Base-by-base conservation (phyloP, 2,113 vertebrate species). In the Halcyon malimbica region DNA sequence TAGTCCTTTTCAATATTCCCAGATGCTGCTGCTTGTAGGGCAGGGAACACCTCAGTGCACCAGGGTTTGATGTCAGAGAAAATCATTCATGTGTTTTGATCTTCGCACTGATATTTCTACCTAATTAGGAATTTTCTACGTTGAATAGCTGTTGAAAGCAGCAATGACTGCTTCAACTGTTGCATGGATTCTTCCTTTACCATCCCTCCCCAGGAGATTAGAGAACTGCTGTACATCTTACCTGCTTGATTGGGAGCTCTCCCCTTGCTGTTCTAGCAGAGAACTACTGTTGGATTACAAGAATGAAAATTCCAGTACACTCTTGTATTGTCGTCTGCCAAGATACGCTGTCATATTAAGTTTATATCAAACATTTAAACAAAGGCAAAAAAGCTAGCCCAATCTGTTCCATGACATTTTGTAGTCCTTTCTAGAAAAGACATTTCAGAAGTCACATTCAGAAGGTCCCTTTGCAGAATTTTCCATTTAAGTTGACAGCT, bases 361-460 rank as follows among this genome's bases (percentile, higher is more conserved):
- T 62, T 80, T 10, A 39, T 42, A 51, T 21, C 46, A 62, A 33
- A 42, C 42, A 15, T 46, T 75, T 62, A 48, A 73, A 39, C 15
- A 54, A 28, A 31, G 6, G 9, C 78, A 53, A 31, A 29, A 81
- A 74, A 84, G 26, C 69, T 53, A 13, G 35, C 42, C 15, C 3
- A 2, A 23, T 41, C 50, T 83, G 41, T 39, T 89, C 19, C 37
- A 1, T 20, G 51, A 13, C 11, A 5, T 67, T 26, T 63, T 51
- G 4, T 1, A 35, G n/a, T 6, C 26, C 69, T 26, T 74, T 33
- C 17, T 54, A n/a, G 86, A 28, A 39, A 44, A 23, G 39, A 4
- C n/a, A 25, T 23, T 19, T 31, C 1, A 2, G 50, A 48, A 68
- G 37, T 25, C n/a, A 3, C 16, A 1, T 16, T 35, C 0, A 2